Evolutionary conservation across 2,888 invertebrate genomes (phyloP).

Genomic region (Oasisia sp.): DNA sequence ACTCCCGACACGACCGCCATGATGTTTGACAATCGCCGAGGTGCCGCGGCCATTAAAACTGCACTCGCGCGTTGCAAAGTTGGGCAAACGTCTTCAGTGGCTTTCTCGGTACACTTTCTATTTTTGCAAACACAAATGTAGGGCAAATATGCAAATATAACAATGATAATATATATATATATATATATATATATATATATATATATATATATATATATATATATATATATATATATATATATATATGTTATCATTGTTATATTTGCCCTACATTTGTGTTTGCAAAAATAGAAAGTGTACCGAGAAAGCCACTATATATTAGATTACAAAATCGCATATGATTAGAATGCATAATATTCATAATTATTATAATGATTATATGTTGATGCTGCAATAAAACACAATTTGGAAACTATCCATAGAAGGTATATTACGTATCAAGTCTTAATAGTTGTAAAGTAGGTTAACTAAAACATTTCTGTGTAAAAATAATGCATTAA

Average conservation of each 20-base stretch:
- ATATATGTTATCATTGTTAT: no score
- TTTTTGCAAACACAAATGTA: no score
- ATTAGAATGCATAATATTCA: background rate
- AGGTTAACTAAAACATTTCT: no score
- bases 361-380: background rate
- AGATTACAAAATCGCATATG: no score
- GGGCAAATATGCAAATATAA: no score
- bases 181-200: no score
- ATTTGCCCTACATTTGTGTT: no score
- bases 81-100: background rate
- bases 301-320: background rate
- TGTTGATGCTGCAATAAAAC: background rate
- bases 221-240: no score
- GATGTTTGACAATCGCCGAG: background rate
- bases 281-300: background rate
- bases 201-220: no score
- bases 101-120: background rate
- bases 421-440: background rate
- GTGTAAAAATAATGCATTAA: background rate
- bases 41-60: background rate
- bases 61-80: background rate
- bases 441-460: background rate
- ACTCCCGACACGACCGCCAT: background rate
- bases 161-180: no score
- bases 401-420: background rate